Evolutionary conservation across 2,888 invertebrate genomes (phyloP), one percentile per base, ranked within the genome.

Genomic region (Myathropa florea): DNA sequence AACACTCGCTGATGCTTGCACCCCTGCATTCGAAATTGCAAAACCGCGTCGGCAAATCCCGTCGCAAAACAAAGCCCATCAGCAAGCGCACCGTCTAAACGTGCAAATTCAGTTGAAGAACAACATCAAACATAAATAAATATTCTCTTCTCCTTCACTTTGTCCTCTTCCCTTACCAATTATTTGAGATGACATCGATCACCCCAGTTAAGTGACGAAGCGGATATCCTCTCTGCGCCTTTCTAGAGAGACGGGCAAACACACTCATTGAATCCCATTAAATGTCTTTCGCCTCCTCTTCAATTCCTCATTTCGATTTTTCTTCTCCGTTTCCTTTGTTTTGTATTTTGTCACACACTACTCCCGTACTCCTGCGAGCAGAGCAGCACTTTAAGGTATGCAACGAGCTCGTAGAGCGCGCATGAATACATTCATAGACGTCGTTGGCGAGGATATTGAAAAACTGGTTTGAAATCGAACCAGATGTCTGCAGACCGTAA

Each of bases 381-480:
- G n/a, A n/a, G n/a, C n/a, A n/a, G n/a, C 46, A 46, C 46, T 46
- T 46, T 46, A 46, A 46, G 46, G 46, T 46, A 46, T 46, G 46
- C 46, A 18, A 18, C 18, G 46, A 46, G 39, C 39, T 46, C n/a
- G n/a, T n/a, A 4, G 4, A 46, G 46, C 7, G 18, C 46, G 18
- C 46, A 46, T 46, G 46, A 46, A 46, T 46, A 46, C 46, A 46
- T 46, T 46, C 46, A 46, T 46, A 46, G 46, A 18, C 46, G 18
- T 46, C 46, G 46, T 18, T 18, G 46, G 28, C 21, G 72, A 53
- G 67, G 67, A 75, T 79, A 79, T 80, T 79, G 83, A 64, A 81
- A 70, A 82, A 85, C 85, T 63, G 59, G 85, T 82, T 82, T 85
- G 77, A 82, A 85, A 85, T 82, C 82, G 82, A 85, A 85, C 85